Base-by-base conservation (phyloP, 2,797 vertebrate species). In the Florisuga fusca region DNA sequence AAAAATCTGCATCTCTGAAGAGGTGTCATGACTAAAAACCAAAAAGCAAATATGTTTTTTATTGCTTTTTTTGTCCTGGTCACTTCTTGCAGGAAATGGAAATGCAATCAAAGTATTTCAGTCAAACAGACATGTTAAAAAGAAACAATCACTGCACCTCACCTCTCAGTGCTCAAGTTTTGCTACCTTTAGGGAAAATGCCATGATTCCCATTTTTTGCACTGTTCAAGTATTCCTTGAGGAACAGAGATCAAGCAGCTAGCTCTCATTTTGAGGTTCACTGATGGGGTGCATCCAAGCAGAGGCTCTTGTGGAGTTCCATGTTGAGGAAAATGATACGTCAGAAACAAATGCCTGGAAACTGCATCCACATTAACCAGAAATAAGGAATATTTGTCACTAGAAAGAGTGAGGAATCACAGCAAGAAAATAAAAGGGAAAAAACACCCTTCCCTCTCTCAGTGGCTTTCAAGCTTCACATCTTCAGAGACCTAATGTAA, bases 291-390 rank as follows among this genome's bases (percentile, higher is more conserved):
- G 14, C 54, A 78, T 14, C 25, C 2, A 73, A 83, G 68, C 18
- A 90, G 8, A 59, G 10, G 33, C 8, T 43, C 11, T 38, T 25
- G 21, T n/a, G 50, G 36, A 79, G 26, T 34, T 61, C 58, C 54
- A 38, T 36, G 5, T 15, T 34, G 15, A 46, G 51, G 43, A 58
- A 54, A 83, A 66, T 1, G 7, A 31, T 55, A 57, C 0, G 0
- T 57, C 2, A 57, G 26, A 50, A 89, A 54, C 22, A 78, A 80
- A 43, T 2, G 20, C 16, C n/a, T 68, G 36, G 31, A 84, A 84
- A 54, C 29, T 51, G 36, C 46, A 88, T 21, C 25, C 27, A 41
- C 38, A 34, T 36, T 68, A 55, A 45, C 4, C 13, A 83, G 36
- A 63, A 45, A 21, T 43, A 81, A 63, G 34, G 54, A 58, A 31